Conservation (phyloP, 2,888 invertebrate genomes). For the Noctuana brunneofusca region DNA sequence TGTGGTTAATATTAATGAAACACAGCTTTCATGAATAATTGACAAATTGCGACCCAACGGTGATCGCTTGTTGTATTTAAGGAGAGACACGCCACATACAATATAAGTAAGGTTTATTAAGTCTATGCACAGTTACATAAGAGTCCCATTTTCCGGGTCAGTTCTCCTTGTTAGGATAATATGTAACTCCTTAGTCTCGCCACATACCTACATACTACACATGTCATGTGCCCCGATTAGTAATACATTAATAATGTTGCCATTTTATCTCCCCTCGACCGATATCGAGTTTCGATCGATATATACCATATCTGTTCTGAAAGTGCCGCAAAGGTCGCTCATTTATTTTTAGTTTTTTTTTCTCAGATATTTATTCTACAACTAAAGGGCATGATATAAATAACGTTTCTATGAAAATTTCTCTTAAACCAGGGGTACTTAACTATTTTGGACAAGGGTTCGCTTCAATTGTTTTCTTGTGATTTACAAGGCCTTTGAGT, state of each 20-base stretch:
- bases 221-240: constrained; percentile 33
- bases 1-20: too few relatives aligned
- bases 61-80: too few relatives aligned
- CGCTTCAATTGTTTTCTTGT: neutral
- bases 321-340: constrained; percentile 10
- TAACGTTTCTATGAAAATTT: neutral
- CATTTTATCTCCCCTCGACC: constrained; percentile 40
- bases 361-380: constrained; percentile 1
- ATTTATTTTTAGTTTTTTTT: constrained; percentile 4
- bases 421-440: neutral
- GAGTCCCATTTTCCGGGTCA: too few relatives aligned
- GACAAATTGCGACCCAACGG: too few relatives aligned
- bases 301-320: constrained; percentile 20
- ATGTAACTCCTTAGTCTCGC: too few relatives aligned
- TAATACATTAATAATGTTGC: constrained; percentile 36
- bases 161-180: too few relatives aligned
- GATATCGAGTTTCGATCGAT: constrained; percentile 43
- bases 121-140: too few relatives aligned
- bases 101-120: too few relatives aligned
- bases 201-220: too few relatives aligned
- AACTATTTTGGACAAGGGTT: neutral
- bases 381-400: neutral
- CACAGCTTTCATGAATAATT: too few relatives aligned
- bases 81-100: too few relatives aligned
- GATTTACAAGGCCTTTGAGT: too few relatives aligned